Percentiles rank a stretch among this genome's conserved stretches.
Conservation (phyloP, 2,888 invertebrate species). For the Scaptomyza polygonia region DNA sequence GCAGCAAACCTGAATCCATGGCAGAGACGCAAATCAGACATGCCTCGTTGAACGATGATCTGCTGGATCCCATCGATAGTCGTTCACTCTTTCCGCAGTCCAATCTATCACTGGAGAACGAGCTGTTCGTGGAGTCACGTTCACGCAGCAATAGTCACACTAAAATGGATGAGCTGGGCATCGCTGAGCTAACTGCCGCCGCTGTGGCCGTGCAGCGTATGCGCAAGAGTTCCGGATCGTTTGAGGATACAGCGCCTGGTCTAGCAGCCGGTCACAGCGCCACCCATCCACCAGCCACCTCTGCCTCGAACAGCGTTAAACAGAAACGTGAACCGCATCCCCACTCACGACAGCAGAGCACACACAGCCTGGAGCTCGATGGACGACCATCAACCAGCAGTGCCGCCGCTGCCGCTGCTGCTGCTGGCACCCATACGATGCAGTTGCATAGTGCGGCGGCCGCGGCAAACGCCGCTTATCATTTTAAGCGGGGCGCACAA, state of each 20-base stretch:
- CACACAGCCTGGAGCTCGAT: conserved; percentile 83
- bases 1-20: conserved; percentile 81
- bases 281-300: conserved; percentile 69
- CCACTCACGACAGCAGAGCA: conserved; percentile 83
- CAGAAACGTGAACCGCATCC: conserved; percentile 80
- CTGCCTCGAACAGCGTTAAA: conserved; percentile 79
- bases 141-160: conserved; percentile 84
- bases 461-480: conserved; percentile 81
- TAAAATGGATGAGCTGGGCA: conserved; percentile 82
- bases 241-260: conserved; percentile 75
- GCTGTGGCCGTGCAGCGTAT: conserved; percentile 68
- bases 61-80: conserved; percentile 77
- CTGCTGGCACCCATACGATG: conserved; percentile 66
- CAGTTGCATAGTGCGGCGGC: conserved; percentile 82
- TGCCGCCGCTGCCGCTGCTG: conserved; percentile 43
- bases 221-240: conserved; percentile 81
- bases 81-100: conserved; percentile 78
- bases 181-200: conserved; percentile 71
- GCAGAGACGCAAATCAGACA: conserved; percentile 83
- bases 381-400: conserved; percentile 81
- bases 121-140: conserved; percentile 82
- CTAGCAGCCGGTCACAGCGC: conserved; percentile 64
- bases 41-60: conserved; percentile 84
- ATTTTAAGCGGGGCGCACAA: conserved; percentile 83
- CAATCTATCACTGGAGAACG: conserved; percentile 83